phyloP scores from a whole-genome alignment of 2,797 vertebrate species.

The Callimico goeldii region DNA sequence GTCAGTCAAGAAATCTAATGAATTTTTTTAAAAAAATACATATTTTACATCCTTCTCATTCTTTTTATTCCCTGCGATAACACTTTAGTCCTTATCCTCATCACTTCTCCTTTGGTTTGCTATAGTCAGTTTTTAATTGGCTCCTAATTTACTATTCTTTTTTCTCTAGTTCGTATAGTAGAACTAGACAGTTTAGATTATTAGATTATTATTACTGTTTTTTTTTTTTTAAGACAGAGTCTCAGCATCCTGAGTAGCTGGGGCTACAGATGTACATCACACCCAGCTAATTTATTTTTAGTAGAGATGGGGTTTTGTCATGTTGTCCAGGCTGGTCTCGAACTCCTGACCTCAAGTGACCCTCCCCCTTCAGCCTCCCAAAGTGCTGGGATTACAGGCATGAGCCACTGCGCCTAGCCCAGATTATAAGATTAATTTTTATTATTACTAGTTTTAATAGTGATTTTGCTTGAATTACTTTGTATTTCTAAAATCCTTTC shows the following conservation, averaged over 20 bases:
- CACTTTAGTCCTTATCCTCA: background rate
- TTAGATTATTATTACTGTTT: background rate
- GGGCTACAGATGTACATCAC: background rate
- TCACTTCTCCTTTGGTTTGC: background rate
- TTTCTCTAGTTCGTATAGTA: background rate
- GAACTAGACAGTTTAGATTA: background rate
- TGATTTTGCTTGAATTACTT: background rate
- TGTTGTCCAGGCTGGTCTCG: background rate
- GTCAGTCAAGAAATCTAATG: background rate
- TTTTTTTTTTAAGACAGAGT: background rate
- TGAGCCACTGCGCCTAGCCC: background rate
- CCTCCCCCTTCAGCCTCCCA: background rate
- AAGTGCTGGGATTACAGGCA: background rate
- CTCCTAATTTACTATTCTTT: background rate
- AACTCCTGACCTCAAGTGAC: background rate
- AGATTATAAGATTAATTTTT: background rate
- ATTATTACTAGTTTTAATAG: background rate
- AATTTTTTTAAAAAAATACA: background rate
- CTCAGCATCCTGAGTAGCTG: background rate
- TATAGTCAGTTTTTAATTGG: background rate
- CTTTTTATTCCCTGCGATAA: background rate
- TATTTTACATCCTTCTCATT: background rate
- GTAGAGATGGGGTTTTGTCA: background rate
- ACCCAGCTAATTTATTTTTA: background rate
- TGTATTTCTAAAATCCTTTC: background rate